These are phyloP conservation scores for Aromia moschata DNA, from an alignment of 2,888 invertebrate genomes.

Conservation along the genomic window DNA sequence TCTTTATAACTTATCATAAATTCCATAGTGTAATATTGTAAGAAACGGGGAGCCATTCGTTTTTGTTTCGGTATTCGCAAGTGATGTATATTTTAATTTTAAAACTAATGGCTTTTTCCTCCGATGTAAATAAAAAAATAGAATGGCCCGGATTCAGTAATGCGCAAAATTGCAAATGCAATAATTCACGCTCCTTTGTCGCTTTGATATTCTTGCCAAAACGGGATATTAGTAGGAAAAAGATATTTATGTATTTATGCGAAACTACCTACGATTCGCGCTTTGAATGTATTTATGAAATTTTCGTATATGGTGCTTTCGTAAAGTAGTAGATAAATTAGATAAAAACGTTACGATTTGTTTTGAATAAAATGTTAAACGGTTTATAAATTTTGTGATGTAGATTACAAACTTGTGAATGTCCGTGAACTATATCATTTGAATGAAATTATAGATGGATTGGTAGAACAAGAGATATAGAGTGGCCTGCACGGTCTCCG, in stretches of 20 bases:
- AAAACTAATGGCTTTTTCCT: slow-evolving; percentile 61
- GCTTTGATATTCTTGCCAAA: slow-evolving; percentile 25
- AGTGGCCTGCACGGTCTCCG: too few species aligned
- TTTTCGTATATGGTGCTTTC: too few species aligned
- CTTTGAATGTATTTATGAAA: too few species aligned
- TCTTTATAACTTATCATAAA: slow-evolving; percentile 61
- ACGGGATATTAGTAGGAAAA: slow-evolving; percentile 9
- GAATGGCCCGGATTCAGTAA: slow-evolving; percentile 43
- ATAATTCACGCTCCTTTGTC: slow-evolving; percentile 36
- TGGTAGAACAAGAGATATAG: too few species aligned
- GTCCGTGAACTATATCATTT: too few species aligned
- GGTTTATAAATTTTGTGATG: too few species aligned
- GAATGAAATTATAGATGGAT: too few species aligned
- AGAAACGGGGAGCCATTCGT: slow-evolving; percentile 59
- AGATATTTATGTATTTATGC: slow-evolving; percentile 22
- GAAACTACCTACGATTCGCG: background rate
- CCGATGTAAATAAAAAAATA: slow-evolving; percentile 60
- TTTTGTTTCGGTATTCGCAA: slow-evolving; percentile 59
- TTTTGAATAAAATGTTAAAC: too few species aligned
- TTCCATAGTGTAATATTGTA: slow-evolving; percentile 61
- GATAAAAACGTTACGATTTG: too few species aligned
- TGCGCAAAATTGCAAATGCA: slow-evolving; percentile 38
- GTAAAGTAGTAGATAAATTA: too few species aligned
- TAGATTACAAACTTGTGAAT: too few species aligned
- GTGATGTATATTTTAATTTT: slow-evolving; percentile 64